Evolutionary conservation across 2,888 invertebrate genomes (phyloP).

Genomic region (Drosophila dives): DNA sequence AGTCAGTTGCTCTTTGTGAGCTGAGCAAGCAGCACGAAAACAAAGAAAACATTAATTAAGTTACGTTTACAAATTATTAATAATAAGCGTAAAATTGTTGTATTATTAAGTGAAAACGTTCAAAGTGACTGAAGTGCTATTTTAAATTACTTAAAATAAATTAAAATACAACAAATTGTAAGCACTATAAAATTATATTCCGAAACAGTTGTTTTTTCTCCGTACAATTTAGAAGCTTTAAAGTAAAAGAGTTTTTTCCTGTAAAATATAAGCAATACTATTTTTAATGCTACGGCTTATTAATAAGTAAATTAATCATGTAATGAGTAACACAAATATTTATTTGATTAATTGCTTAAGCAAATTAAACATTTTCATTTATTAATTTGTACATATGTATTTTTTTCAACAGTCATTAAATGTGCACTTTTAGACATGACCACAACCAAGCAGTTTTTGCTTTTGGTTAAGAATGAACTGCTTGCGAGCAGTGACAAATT

Average conservation of each 20-base stretch:
- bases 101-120: neutral
- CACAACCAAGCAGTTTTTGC: neutral
- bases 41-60: neutral
- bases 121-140: neutral
- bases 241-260: neutral
- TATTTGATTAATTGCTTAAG: neutral
- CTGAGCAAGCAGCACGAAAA: slow-evolving; percentile 16
- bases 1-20: slow-evolving; percentile 17
- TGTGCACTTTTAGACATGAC: neutral
- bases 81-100: neutral
- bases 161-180: neutral
- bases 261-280: neutral
- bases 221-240: slow-evolving; percentile 4
- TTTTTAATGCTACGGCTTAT: neutral
- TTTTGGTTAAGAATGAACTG: neutral
- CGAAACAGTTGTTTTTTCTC: slow-evolving; percentile 9
- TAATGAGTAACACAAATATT: neutral
- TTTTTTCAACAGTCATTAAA: neutral
- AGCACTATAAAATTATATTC: neutral
- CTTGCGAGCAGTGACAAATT: neutral
- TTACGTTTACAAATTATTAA: neutral
- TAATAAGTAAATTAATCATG: neutral
- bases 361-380: neutral
- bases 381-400: no score
- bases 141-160: neutral